Conservation (phyloP, 2,113 vertebrate genomes). For the Alouatta palliata region DNA sequence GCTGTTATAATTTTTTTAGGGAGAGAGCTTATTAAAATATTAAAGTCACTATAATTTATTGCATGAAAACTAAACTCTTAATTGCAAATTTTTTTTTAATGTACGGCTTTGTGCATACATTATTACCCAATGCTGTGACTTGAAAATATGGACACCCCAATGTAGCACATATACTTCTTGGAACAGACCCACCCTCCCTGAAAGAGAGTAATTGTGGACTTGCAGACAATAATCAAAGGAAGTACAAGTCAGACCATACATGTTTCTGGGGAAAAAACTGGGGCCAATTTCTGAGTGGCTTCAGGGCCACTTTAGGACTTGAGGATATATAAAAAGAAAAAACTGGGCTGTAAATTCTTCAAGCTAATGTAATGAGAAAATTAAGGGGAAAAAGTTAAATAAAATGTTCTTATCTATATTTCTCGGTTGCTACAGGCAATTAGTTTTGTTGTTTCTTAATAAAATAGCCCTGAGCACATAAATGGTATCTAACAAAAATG, state of each 20-base stretch:
- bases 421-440: neutral
- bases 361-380: neutral
- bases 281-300: neutral
- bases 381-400: neutral
- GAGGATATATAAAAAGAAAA: neutral
- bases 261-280: neutral
- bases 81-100: neutral
- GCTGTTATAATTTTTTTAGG: neutral
- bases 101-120: neutral
- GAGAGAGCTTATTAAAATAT: neutral
- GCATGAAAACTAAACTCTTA: conserved; percentile 17
- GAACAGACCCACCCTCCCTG: neutral
- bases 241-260: neutral
- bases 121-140: neutral
- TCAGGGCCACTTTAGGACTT: neutral
- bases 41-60: conserved; percentile 28
- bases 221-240: neutral
- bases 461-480: neutral
- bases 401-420: conserved; percentile 6
- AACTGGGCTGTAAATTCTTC: neutral
- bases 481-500: neutral
- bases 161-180: neutral
- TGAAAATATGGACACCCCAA: neutral
- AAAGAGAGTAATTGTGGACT: neutral
- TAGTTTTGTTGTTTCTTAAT: neutral